phyloP scores from a whole-genome alignment of 2,888 invertebrate genomes.

The Xestia xanthographa region DNA sequence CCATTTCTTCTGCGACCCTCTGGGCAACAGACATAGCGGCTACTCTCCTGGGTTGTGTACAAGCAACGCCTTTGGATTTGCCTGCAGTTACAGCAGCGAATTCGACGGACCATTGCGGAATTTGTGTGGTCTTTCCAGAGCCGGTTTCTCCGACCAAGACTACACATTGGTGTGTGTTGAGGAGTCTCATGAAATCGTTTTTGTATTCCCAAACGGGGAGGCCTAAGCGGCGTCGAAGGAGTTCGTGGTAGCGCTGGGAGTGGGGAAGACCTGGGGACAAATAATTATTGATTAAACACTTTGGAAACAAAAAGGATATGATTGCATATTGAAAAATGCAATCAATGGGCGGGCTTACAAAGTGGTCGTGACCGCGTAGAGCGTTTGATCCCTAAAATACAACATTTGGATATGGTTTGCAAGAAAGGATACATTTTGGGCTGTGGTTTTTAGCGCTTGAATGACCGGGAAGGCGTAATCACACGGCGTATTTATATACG shows the following conservation, averaged over 20 bases:
- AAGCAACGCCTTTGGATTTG: slow-evolving; percentile 93
- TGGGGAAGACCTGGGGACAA: slow-evolving; percentile 92
- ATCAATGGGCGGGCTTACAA: neutral
- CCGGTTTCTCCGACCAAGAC: slow-evolving; percentile 99
- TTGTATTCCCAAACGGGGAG: slow-evolving; percentile 99
- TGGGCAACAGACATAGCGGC: slow-evolving; percentile 99
- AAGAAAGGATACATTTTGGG: neutral
- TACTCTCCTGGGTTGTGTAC: slow-evolving; percentile 99
- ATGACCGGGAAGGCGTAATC: neutral
- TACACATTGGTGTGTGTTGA: slow-evolving; percentile 98
- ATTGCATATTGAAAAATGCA: neutral
- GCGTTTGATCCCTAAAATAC: neutral
- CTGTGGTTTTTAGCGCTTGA: neutral
- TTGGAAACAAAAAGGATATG: neutral
- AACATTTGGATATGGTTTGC: neutral
- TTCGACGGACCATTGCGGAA: slow-evolving; percentile 93
- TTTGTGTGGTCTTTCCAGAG: slow-evolving; percentile 99
- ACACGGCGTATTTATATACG: too few relatives aligned
- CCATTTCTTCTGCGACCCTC: slow-evolving; percentile 99
- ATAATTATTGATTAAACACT: neutral
- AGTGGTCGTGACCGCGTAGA: neutral
- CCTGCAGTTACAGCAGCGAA: slow-evolving; percentile 83
- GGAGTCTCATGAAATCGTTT: slow-evolving; percentile 97
- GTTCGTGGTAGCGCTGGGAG: slow-evolving; percentile 96
- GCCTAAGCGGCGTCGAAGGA: slow-evolving; percentile 96